phyloP scores from a whole-genome alignment of 2,797 vertebrate genomes.

The Gouania willdenowi region DNA sequence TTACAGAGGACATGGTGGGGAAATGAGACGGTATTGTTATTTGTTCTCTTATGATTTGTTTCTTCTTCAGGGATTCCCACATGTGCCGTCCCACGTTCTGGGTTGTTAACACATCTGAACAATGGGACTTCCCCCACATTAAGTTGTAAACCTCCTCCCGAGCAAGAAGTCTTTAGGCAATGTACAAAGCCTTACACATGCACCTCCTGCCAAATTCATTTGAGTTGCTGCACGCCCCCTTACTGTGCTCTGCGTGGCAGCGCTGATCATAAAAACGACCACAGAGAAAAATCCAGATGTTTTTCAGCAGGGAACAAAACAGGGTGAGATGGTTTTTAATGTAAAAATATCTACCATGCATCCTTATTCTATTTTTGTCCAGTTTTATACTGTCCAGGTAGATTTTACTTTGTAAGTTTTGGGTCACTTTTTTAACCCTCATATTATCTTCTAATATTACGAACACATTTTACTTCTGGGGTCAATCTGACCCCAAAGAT shows the following conservation, averaged over 20 bases:
- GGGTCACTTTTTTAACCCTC: too few relatives aligned
- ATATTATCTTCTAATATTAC: too few relatives aligned
- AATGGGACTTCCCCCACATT: constrained; percentile 41
- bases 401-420: too few relatives aligned
- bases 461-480: too few relatives aligned
- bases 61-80: constrained; percentile 17
- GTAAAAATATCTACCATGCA: constrained; percentile 24
- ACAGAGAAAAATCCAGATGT: constrained; percentile 45
- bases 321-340: constrained; percentile 29
- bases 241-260: constrained; percentile 39
- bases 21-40: constrained; percentile 22
- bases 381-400: too few relatives aligned
- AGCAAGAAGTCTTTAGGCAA: constrained; percentile 33
- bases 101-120: constrained; percentile 56
- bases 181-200: constrained; percentile 17
- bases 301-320: constrained; percentile 34
- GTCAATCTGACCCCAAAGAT: too few relatives aligned
- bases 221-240: constrained; percentile 51
- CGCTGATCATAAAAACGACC: constrained; percentile 43
- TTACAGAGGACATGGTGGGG: constrained; percentile 16
- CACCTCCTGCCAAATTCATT: constrained; percentile 44
- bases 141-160: constrained; percentile 39
- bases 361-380: too few relatives aligned
- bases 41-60: constrained; percentile 30
- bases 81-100: constrained; percentile 19